Evolutionary conservation across 2,113 vertebrate species (phyloP), one percentile per base, ranked within the genome.

Genomic region (Hemichromis elongatus): DNA sequence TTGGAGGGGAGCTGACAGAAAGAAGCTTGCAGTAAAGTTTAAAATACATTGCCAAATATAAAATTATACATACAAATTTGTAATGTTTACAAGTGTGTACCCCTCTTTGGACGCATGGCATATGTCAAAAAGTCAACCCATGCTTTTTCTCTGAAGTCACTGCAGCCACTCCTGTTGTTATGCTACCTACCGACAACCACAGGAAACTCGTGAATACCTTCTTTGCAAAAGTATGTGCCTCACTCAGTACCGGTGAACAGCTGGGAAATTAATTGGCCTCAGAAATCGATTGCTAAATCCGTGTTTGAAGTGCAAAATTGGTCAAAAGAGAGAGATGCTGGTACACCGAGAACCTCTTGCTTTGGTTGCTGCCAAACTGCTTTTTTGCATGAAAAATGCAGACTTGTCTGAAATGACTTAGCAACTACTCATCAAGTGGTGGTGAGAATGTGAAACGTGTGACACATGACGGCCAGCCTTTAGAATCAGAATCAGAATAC

Each of bases 21-120:
- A 8, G 21, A 63, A 66, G 33, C 59, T 37, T 66, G 33, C 11
- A 66, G 33, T 37, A 66, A 66, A 13, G 59, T 33, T 66, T 66
- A 66, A 66, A 66, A 66, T 66, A 21, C 4, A 1, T 37, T 10
- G 61, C 33, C 18, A 19, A 66, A 37, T 66, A 66, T 66, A 66
- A 33, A 33, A 33, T 33, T 33, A 33, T 33, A 33, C 33, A 33
- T 33, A 7, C 33, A 33, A 33, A 7, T 7, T 37, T 21, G 19
- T 11, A 37, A 2, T 66, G 33, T 66, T 66, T 66, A 2, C 19
- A 66, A 66, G 61, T 13, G 33, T 21, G 19, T 66, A 66, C 61
- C 1, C 11, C 2, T 63, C 33, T n/a, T n/a, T 37, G 59, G 33
- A 66, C 4, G 11, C 33, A 21, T 37, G 33, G 11, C 0, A 5